Percentiles rank a stretch among this genome's conserved stretches.
These are phyloP conservation scores for Sialis fuliginosa DNA, from an alignment of 2,888 invertebrate species.

Conservation along the genomic window DNA sequence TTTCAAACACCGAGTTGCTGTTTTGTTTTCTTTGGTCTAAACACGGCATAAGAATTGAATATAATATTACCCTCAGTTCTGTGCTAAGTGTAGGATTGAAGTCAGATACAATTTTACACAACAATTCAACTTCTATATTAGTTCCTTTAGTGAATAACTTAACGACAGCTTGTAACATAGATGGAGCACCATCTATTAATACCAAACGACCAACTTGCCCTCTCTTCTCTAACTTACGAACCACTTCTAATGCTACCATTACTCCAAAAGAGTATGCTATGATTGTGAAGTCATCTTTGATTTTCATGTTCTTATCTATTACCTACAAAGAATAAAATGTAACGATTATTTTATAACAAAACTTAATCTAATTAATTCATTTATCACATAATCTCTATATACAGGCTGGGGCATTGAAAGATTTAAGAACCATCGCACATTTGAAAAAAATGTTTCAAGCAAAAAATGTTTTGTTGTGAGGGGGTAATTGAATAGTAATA, in stretches of 20 bases:
- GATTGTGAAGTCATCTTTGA: constrained; percentile 45
- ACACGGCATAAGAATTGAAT: too few relatives aligned
- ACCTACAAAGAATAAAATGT: constrained; percentile 26
- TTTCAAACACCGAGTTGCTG: too few relatives aligned
- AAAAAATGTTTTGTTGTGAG: too few relatives aligned
- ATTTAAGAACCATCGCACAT: neutral
- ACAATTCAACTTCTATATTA: constrained; percentile 34
- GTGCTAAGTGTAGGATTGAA: too few relatives aligned
- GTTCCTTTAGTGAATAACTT: constrained; percentile 21
- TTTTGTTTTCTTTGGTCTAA: too few relatives aligned
- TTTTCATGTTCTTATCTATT: constrained; percentile 32
- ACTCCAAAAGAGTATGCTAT: constrained; percentile 83
- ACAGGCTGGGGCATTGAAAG: neutral
- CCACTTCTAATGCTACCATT: constrained; percentile 59
- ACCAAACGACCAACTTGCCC: constrained; percentile 45
- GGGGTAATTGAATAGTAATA: too few relatives aligned
- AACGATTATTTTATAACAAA: neutral
- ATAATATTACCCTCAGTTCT: too few relatives aligned
- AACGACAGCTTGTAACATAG: constrained; percentile 34
- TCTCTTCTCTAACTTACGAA: constrained; percentile 45
- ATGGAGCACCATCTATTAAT: constrained; percentile 67
- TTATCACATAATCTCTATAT: neutral
- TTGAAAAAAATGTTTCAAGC: too few relatives aligned
- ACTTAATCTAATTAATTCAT: neutral
- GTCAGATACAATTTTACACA: constrained; percentile 27